Evolutionary conservation across 2,113 vertebrate genomes (phyloP).

Genomic region (Delphinus delphis): DNA sequence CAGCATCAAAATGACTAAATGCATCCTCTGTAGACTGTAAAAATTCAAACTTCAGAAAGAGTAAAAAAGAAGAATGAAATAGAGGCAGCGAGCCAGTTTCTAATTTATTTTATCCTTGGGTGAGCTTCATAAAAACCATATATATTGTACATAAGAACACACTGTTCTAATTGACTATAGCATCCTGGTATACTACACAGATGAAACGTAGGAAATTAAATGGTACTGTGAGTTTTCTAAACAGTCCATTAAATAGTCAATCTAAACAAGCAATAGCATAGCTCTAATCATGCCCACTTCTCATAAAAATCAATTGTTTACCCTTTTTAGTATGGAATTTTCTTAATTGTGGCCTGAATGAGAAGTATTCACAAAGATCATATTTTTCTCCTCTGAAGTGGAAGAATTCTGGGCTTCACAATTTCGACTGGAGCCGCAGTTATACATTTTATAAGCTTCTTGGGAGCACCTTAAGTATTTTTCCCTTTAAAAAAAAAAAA

Average conservation of each 20-base stretch:
- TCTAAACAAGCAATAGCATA: not conserved
- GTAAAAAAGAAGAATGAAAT: conserved; percentile 35
- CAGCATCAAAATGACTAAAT: conserved; percentile 30
- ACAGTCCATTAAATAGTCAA: not conserved
- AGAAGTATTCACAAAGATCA: conserved; percentile 26
- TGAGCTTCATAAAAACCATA: conserved; percentile 42
- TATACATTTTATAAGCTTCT: conserved; percentile 3
- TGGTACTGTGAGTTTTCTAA: conserved; percentile 31
- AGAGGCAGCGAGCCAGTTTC: conserved; percentile 55
- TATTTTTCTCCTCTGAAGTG: not conserved
- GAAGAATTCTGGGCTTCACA: not conserved
- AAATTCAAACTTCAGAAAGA: conserved; percentile 40
- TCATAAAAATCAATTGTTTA: conserved; percentile 44
- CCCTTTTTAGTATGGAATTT: not conserved
- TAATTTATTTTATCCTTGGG: conserved; percentile 48
- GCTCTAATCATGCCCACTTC: not conserved
- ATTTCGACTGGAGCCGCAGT: not conserved
- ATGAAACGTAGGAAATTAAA: conserved; percentile 43
- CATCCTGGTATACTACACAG: not conserved
- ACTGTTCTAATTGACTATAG: conserved; percentile 52
- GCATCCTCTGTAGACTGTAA: not conserved
- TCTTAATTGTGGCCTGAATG: conserved; percentile 17
- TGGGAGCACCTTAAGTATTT: not conserved
- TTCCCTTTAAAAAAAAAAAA: not conserved
- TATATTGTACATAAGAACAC: conserved; percentile 56